Percentiles rank a stretch among this genome's conserved stretches.
Conservation (phyloP, 1,140 invertebrate species). For the Drosophila ohnishii region DNA sequence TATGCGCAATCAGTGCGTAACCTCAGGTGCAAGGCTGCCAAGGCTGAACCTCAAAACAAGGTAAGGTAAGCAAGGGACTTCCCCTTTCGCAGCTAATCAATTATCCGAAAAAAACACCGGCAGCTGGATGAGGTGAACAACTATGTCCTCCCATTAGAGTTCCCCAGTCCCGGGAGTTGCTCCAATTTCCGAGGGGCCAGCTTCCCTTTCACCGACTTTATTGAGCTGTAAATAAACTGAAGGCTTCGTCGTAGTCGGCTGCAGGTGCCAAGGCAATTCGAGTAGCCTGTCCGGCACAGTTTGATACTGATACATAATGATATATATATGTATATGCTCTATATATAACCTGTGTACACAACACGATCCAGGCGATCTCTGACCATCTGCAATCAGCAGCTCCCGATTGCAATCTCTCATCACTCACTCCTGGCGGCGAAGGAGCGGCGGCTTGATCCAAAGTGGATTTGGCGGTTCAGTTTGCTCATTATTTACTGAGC, state of each 20-base stretch:
- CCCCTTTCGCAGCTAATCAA: slow-evolving; percentile 32
- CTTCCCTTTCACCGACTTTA: slow-evolving; percentile 37
- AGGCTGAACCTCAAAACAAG: slow-evolving; percentile 15
- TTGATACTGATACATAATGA: slow-evolving; percentile 46
- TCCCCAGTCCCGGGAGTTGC: background rate
- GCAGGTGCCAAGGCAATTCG: slow-evolving; percentile 40
- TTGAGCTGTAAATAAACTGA: slow-evolving; percentile 30
- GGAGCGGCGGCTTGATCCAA: slow-evolving; percentile 26
- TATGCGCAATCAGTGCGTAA: slow-evolving; percentile 69
- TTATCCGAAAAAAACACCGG: slow-evolving; percentile 16
- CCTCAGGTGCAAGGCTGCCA: slow-evolving; percentile 46
- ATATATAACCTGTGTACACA: slow-evolving; percentile 23
- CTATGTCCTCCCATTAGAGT: slow-evolving; percentile 15
- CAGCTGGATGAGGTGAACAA: slow-evolving; percentile 11
- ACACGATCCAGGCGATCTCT: slow-evolving; percentile 15
- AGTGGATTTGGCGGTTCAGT: slow-evolving; percentile 27
- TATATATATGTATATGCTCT: slow-evolving; percentile 8
- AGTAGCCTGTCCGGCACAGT: slow-evolving; percentile 26
- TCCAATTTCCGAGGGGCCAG: slow-evolving; percentile 11
- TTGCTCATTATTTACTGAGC: slow-evolving; percentile 32
- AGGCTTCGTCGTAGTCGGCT: slow-evolving; percentile 11
- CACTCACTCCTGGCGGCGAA: slow-evolving; percentile 33
- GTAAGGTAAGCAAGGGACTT: slow-evolving; percentile 10
- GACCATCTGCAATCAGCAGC: slow-evolving; percentile 45
- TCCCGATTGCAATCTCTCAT: slow-evolving; percentile 52